Base-by-base conservation (phyloP, 2,113 vertebrate genomes). In the Lampris incognitus region DNA sequence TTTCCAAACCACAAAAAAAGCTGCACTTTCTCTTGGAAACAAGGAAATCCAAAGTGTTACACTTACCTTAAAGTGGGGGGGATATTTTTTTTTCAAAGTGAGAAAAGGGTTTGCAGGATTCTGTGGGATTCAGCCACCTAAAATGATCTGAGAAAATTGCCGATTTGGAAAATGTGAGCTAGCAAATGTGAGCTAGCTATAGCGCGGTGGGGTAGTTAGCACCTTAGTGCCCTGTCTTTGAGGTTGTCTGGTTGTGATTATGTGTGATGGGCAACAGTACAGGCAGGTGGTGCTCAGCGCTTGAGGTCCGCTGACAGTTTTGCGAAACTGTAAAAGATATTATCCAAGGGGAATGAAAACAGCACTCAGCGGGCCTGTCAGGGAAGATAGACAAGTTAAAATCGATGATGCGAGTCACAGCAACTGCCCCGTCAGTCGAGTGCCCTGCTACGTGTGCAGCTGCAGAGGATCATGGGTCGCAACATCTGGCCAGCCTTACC, bases 241-340 rank as follows among this genome's bases (percentile, higher is more conserved):
- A 79, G 76, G 64, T 70, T 87, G 66, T 91, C 89, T 92, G 92
- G 79, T 88, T 87, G 85, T 88, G 89, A 88, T 93, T 91, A 91
- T 49, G 36, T 70, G 49, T 85, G 83, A 91, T 71, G 86, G 89
- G 76, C 85, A 84, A 82, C 76, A 82, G 72, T 54, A 9, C 73
- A 83, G 70, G 84, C 90, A 91, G 89, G 91, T 93, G 85, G 78
- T 60, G 82, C 72, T 87, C 60, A 40, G 66, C 0, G 55, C 80
- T 84, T 72, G 61, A 49, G 79, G 81, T 88, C 72, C 55, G 66
- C 79, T 87, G 90, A 91, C 92, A 92, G 87, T 87, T 93, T 86
- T 79, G 81, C 78, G 5, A 90, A 93, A 93, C 90, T 91, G 90
- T 91, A 90, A 93, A 93, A 93, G 86, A 91, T 92, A 92, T 92